Evolutionary conservation across 1,140 invertebrate species (phyloP).

Genomic region (Platyscapa corneri): DNA sequence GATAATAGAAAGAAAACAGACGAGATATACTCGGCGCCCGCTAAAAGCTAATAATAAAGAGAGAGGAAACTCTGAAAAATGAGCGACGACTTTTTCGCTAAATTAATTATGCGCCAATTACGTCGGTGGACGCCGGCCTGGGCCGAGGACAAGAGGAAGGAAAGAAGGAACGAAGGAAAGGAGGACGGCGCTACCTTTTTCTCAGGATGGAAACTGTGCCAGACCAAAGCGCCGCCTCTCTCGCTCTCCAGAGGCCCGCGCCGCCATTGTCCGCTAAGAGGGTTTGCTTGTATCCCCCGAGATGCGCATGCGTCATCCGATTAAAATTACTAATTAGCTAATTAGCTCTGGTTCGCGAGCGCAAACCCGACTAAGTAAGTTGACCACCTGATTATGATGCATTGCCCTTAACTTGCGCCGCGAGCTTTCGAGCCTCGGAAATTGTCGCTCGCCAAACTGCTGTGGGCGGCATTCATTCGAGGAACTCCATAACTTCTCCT

Average conservation of each 20-base stretch:
- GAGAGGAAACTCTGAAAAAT: constrained; percentile 57
- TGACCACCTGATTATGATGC: constrained; percentile 75
- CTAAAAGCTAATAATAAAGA: constrained; percentile 24
- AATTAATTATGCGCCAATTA: constrained; percentile 66
- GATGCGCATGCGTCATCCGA: constrained; percentile 76
- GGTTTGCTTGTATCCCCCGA: constrained; percentile 75
- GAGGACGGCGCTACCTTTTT: constrained; percentile 51
- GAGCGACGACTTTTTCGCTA: constrained; percentile 64
- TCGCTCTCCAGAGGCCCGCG: constrained; percentile 29
- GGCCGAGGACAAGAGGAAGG: neutral
- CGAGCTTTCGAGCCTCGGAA: neutral
- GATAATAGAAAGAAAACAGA: neutral
- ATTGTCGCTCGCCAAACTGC: too few species aligned
- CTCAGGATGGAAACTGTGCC: constrained; percentile 57
- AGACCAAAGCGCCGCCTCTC: neutral
- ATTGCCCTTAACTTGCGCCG: constrained; percentile 65
- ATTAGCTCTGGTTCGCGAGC: constrained; percentile 71
- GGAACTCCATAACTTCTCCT: too few species aligned
- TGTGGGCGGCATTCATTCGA: too few species aligned
- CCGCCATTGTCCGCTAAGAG: constrained; percentile 68
- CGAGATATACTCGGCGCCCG: neutral
- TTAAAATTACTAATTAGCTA: constrained; percentile 76
- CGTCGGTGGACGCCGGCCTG: constrained; percentile 36
- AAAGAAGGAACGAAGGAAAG: too few species aligned
- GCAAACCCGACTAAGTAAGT: constrained; percentile 67